These are phyloP conservation scores for Vollenhovia emeryi DNA, from an alignment of 1,140 invertebrate species.

Conservation along the genomic window DNA sequence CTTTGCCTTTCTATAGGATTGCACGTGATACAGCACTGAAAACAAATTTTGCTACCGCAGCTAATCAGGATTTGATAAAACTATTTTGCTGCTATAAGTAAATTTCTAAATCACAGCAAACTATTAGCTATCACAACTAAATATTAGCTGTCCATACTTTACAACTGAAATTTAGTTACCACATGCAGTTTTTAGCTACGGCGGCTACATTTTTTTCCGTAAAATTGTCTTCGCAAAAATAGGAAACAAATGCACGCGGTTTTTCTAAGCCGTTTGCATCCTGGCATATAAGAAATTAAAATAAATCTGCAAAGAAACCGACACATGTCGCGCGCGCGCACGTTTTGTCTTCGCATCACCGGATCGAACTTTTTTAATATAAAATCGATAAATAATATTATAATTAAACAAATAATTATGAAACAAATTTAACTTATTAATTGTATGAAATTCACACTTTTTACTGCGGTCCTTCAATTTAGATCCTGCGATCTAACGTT, in stretches of 20 bases:
- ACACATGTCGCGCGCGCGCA: background rate
- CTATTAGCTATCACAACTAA: no score
- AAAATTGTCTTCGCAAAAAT: background rate
- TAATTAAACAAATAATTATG: background rate
- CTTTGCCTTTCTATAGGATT: slow-evolving; percentile 29
- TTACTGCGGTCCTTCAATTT: background rate
- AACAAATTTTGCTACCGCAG: no score
- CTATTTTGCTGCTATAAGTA: no score
- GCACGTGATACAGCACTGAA: background rate
- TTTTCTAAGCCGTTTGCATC: background rate
- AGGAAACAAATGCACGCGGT: background rate
- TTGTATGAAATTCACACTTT: background rate
- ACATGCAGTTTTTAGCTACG: no score
- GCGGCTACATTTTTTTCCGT: no score
- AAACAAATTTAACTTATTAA: background rate
- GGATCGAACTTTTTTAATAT: background rate
- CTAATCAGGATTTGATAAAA: no score
- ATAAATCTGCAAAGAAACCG: background rate
- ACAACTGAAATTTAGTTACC: no score
- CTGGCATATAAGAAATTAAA: background rate
- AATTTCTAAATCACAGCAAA: no score
- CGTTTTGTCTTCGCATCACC: background rate
- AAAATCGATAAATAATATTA: no score
- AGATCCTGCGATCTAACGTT: background rate
- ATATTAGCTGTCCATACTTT: no score